Evolutionary conservation across 2,888 invertebrate species (phyloP).

Genomic region (Eubasilissa splendida): DNA sequence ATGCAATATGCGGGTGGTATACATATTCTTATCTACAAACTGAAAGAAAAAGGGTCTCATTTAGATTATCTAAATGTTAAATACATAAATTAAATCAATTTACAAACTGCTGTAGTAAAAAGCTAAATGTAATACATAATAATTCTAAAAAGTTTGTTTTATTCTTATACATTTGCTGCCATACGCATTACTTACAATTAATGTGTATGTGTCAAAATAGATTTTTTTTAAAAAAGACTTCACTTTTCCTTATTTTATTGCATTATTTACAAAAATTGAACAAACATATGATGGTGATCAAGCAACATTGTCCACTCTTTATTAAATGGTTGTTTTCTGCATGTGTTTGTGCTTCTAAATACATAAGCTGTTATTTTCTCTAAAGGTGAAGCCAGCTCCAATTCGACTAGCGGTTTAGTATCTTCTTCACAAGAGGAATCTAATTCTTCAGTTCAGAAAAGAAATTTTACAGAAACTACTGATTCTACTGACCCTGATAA

Average conservation of each 20-base stretch:
- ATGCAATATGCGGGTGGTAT: too few relatives aligned
- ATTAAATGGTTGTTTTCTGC: too few relatives aligned
- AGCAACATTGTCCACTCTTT: too few relatives aligned
- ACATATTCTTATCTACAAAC: neutral
- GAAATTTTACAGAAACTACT: slow-evolving; percentile 61
- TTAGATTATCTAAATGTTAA: neutral
- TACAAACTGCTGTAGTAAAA: too few relatives aligned
- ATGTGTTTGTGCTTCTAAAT: neutral
- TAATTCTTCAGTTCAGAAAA: slow-evolving; percentile 59
- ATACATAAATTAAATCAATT: too few relatives aligned
- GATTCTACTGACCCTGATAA: slow-evolving; percentile 74
- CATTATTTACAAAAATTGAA: too few relatives aligned
- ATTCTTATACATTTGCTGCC: neutral
- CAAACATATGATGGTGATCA: too few relatives aligned
- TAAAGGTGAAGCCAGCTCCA: slow-evolving; percentile 46
- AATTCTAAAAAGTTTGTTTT: too few relatives aligned
- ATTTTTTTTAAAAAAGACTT: too few relatives aligned
- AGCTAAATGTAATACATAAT: too few relatives aligned
- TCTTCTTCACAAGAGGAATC: slow-evolving; percentile 68
- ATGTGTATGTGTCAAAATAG: neutral
- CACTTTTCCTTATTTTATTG: neutral
- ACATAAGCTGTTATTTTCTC: neutral
- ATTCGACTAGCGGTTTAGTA: slow-evolving; percentile 63
- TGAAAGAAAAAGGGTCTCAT: neutral
- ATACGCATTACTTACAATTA: neutral